Evolutionary conservation across 2,113 vertebrate species (phyloP).

Genomic region (Passerina amoena): DNA sequence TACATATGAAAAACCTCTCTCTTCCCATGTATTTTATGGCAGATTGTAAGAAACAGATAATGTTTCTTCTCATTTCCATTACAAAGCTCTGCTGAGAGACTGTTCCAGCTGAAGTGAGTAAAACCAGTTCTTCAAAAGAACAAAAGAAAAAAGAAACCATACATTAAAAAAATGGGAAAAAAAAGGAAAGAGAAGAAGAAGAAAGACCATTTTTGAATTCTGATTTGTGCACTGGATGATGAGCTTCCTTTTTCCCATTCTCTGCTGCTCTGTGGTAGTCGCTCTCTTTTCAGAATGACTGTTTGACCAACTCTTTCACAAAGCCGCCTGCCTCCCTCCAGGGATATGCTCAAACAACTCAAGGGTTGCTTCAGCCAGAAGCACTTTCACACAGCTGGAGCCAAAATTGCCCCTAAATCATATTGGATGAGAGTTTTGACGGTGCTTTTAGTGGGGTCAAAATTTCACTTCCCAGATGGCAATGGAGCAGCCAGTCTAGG

Average conservation of each 20-base stretch:
- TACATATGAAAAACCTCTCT: slow-evolving; percentile 1
- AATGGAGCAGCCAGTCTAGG: neutral
- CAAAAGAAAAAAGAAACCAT: neutral
- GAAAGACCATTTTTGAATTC: neutral
- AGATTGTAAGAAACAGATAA: slow-evolving; percentile 36
- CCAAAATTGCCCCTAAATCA: slow-evolving; percentile 1
- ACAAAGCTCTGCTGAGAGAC: slow-evolving; percentile 39
- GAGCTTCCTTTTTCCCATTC: neutral
- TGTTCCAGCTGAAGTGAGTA: slow-evolving; percentile 24
- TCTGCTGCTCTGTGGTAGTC: neutral
- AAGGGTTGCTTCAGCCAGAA: slow-evolving; percentile 5
- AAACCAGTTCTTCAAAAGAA: slow-evolving; percentile 48
- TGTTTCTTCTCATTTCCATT: slow-evolving; percentile 46
- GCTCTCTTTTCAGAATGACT: neutral
- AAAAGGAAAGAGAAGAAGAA: neutral
- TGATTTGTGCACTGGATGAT: neutral
- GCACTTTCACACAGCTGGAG: slow-evolving; percentile 33
- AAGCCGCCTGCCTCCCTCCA: neutral
- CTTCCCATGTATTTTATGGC: neutral
- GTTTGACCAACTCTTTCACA: neutral
- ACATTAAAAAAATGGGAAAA: neutral
- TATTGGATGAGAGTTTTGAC: neutral
- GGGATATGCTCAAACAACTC: neutral
- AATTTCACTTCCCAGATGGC: neutral
- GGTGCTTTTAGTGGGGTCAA: neutral